Evolutionary conservation across 2,888 invertebrate species (phyloP), one percentile per base, ranked within the genome.

Genomic region (Noctua comes): DNA sequence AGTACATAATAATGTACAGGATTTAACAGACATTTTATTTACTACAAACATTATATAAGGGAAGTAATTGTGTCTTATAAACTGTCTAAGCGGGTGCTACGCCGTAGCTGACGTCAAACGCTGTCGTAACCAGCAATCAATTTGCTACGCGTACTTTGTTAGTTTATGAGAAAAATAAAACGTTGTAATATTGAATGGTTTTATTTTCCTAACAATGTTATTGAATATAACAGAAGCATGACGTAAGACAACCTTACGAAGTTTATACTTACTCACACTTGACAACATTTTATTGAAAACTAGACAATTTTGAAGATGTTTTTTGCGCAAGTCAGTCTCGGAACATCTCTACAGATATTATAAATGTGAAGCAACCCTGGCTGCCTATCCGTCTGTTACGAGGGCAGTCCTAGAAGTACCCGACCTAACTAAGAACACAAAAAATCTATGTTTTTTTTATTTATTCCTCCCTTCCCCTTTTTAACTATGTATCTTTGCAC

Each of bases 81-180:
- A 62, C 31, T 36, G 43, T 65, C 65, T 66, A 66, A 57, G 65
- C 18, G 57, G 1, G 24, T 43, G 27, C 76, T 69, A 80, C 80
- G 75, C n/a, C 80, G 64, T 57, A 69, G 69, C 64, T 65, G 76
- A 80, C 65, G 80, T 80, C 54, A 69, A 64, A 66, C 18, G 65
- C 69, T 76, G 48, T 76, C 80, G 76, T 66, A 70, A 31, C 69
- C 57, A 76, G 76, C 65, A 80, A 80, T 80, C 76, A 65, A 76
- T 76, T 76, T 80, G 18, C 76, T 66, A 66, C 80, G 69, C 65
- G 31, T 70, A 80, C 80, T 80, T 79, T 74, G 74, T 79, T 18
- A 27, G 48, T 79, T 79, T 79, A 79, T 40, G 79, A 51, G 57
- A 13, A 18, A 59, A 79, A 31, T 79, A 79, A 59, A 79, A 73